Evolutionary conservation across 23 tunicate genomes (phyloP), one percentile per base, ranked within the genome.

Genomic region (Aplidium turbinatum): DNA sequence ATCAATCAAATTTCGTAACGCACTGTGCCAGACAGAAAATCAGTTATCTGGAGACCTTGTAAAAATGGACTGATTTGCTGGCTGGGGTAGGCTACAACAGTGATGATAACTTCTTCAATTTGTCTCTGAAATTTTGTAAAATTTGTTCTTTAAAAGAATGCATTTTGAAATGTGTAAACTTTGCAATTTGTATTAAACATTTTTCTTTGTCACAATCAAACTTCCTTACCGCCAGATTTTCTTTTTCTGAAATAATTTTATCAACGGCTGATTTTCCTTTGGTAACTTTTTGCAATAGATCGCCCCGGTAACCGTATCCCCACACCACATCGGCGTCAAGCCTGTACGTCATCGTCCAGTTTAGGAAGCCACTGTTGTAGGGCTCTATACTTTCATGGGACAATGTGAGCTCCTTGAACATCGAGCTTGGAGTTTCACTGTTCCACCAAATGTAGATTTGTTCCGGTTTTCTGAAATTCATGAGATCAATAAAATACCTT

Each of bases 331-430:
- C 81, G 4, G 81, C 54, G 6, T 53, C 35, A 6, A 27, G 20
- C 39, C 70, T 38, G 70, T 76, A 76, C 2, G 81, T 76, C 81
- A 76, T 58, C 3, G 81, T 38, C 81, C 81, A 76, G 27, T 76
- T 76, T 35, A 76, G 35, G 27, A 76, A 76, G 56, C 64, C 33
- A 11, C 29, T 34, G 48, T 55, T 32, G 31, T 36, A 73, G 19
- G 7, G 35, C 16, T 33, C 16, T 5, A 73, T n/a, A 13, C 30
- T 3, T 7, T 35, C 9, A 5, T 38, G 20, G 3, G 51, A 38
- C 16, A 11, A 3, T 7, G 21, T 3, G 30, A 36, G 50, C 38
- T 66, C 72, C 38, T 36, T 66, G 9, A 38, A 38, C 11, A 38
- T 6, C 5, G 72, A 23, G 38, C 21, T 4, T 4, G 72, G 72